These are phyloP conservation scores for Lysandra bellargus DNA, from an alignment of 2,888 invertebrate genomes.

Conservation along the genomic window DNA sequence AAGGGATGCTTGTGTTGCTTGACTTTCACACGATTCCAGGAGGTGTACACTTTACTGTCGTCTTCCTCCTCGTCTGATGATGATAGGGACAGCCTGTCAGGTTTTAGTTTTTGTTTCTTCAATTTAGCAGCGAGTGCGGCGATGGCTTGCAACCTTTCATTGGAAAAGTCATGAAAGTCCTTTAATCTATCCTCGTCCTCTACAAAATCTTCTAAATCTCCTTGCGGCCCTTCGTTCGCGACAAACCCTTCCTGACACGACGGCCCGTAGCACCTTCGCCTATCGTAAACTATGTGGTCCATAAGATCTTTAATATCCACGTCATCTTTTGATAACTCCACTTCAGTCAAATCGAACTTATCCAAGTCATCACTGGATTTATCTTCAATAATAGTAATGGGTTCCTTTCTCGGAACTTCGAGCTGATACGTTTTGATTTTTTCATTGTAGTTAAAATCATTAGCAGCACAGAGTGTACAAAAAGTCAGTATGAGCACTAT, in stretches of 20 bases:
- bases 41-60: constrained; percentile 62
- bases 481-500: constrained; percentile 63
- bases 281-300: constrained; percentile 68
- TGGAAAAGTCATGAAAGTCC: constrained; percentile 63
- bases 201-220: constrained; percentile 79
- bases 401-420: constrained; percentile 78
- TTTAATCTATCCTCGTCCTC: constrained; percentile 82
- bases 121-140: constrained; percentile 71
- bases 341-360: constrained; percentile 41
- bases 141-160: constrained; percentile 70
- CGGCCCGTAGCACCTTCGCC: constrained; percentile 71
- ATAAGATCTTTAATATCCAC: constrained; percentile 66
- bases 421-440: constrained; percentile 76
- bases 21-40: constrained; percentile 78
- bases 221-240: constrained; percentile 68
- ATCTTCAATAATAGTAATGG: constrained; percentile 81
- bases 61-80: constrained; percentile 50
- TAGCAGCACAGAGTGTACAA: constrained; percentile 57
- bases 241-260: constrained; percentile 67
- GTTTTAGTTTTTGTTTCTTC: constrained; percentile 68
- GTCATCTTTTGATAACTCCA: constrained; percentile 54
- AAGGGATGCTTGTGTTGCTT: constrained; percentile 81
- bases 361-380: constrained; percentile 50
- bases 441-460: constrained; percentile 58
- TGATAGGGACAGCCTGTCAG: constrained; percentile 48